These are phyloP conservation scores for Sminthurides aquaticus DNA, from an alignment of 2,888 invertebrate genomes.

Conservation along the genomic window DNA sequence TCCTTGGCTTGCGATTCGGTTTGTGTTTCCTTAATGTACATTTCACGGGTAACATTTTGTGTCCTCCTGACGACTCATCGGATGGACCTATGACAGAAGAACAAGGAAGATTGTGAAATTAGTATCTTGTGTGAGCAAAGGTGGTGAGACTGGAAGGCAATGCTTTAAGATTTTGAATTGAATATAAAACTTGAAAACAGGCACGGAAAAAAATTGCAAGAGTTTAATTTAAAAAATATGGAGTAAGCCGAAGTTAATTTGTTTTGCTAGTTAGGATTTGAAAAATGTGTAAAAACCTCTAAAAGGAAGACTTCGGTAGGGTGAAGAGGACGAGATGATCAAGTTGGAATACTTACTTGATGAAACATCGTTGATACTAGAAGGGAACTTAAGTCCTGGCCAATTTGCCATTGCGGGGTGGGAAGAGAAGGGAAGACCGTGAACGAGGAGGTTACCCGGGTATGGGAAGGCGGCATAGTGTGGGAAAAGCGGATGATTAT, in stretches of 20 bases:
- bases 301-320: too few species aligned
- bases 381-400: conserved; percentile 40
- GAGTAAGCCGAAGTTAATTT: too few species aligned
- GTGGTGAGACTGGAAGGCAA: too few species aligned
- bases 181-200: too few species aligned
- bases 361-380: conserved; percentile 31
- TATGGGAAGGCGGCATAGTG: conserved; percentile 38
- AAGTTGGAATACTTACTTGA: conserved; percentile 34
- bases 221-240: too few species aligned
- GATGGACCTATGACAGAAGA: conserved; percentile 39
- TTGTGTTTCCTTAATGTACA: conserved; percentile 54
- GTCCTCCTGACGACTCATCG: conserved; percentile 31
- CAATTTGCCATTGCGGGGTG: conserved; percentile 40
- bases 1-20: conserved; percentile 58
- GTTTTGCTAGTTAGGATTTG: too few species aligned
- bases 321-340: too few species aligned
- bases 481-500: conserved; percentile 42
- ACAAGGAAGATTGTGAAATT: too few species aligned
- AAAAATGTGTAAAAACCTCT: too few species aligned
- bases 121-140: too few species aligned
- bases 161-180: too few species aligned
- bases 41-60: conserved; percentile 40
- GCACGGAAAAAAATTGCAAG: too few species aligned
- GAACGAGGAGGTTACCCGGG: conserved; percentile 42
- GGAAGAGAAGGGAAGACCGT: conserved; percentile 39